Percentiles rank a stretch among this genome's conserved stretches.
phyloP scores from a whole-genome alignment of 2,113 vertebrate genomes.

The Clupea harengus region DNA sequence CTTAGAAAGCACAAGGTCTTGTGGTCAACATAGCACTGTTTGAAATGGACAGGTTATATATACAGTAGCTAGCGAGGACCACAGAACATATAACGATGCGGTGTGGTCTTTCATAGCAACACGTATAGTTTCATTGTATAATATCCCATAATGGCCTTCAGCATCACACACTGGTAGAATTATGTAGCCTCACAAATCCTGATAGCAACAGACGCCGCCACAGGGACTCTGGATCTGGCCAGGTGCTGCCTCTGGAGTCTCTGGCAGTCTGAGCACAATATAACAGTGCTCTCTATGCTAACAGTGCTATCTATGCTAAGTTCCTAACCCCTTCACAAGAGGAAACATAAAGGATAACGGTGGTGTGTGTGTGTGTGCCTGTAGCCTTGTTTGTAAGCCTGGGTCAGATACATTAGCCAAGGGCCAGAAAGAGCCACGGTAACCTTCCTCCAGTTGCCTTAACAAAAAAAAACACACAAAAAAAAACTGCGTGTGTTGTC shows the following conservation, averaged over 20 bases:
- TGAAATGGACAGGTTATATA: neutral
- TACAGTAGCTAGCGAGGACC: neutral
- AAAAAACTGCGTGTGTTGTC: slow-evolving; percentile 37
- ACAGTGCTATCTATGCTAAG: neutral
- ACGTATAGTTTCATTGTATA: neutral
- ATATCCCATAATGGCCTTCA: neutral
- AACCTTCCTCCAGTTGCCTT: slow-evolving; percentile 67
- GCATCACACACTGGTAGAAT: neutral
- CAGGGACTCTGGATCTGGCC: neutral
- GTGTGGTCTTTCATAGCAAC: neutral
- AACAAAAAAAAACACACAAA: slow-evolving; percentile 36
- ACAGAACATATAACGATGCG: neutral
- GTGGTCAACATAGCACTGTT: neutral
- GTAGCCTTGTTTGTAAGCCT: neutral
- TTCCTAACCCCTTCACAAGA: neutral
- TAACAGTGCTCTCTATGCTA: neutral
- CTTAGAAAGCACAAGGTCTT: neutral
- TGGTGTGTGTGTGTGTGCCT: neutral
- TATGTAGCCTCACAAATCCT: neutral
- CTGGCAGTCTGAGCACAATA: neutral
- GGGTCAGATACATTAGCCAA: slow-evolving; percentile 42
- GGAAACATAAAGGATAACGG: neutral
- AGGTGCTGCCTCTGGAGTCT: neutral
- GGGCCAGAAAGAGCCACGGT: slow-evolving; percentile 30
- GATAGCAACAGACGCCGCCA: neutral